Base-by-base conservation (phyloP, 2,113 vertebrate species). In the Dicaeum eximium region DNA sequence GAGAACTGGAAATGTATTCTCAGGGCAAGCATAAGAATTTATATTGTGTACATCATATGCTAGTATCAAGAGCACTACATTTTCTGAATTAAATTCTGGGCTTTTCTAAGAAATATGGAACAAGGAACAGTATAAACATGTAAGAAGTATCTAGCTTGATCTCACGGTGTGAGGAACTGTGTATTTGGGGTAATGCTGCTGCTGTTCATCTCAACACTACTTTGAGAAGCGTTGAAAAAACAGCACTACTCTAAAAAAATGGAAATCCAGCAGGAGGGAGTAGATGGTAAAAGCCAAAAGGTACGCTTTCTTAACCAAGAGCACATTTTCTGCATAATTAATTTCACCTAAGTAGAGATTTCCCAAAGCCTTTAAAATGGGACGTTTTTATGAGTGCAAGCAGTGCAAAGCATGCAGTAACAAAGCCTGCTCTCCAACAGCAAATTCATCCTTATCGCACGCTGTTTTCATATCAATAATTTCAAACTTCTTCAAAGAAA, bases 141-240 rank as follows among this genome's bases (percentile, higher is more conserved):
- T 69, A 79, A 51, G 28, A 67, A 62, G 19, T 12, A 56, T 16
- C 16, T 2, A 30, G 12, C 18, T 77, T 75, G 35, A 72, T 37
- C 83, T 80, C 4, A 1, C 3, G 20, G 27, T 2, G 1, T 11
- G 23, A 70, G 85, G 33, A 69, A 35, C 7, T 1, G 0, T 1
- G 11, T 42, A 73, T 16, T 24, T 30, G 15, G 5, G 19, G n/a
- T 61, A 61, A 73, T 24, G 37, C 38, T 24, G 30, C 48, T 81
- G 72, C 3, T 81, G 33, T 30, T 80, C 50, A 77, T 9, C 31
- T 72, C 74, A 88, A 42, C 5, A 1, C 6, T 24, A 9, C 24
- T 72, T 85, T 33, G 56, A 22, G 6, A 70, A 64, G 3, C 13
- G 31, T 2, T 73, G 40, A 38, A 60, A 79, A 80, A 79, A 62